These are phyloP conservation scores for Teleopsis dalmanni DNA, from an alignment of 1,140 invertebrate genomes.

Conservation along the genomic window DNA sequence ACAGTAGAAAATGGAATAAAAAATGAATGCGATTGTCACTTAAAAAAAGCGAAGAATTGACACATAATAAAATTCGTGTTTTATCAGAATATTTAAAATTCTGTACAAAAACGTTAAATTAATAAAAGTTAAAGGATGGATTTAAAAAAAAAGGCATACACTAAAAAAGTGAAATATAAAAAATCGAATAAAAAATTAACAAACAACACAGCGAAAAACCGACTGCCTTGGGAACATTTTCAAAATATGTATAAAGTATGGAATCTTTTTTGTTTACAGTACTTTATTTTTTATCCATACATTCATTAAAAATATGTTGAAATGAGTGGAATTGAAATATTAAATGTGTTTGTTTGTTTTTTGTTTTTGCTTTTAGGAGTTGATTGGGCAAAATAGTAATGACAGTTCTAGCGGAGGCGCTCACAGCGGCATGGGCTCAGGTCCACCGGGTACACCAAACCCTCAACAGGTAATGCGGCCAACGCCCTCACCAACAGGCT, in stretches of 20 bases:
- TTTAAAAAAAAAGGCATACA: background rate
- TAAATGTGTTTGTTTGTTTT: background rate
- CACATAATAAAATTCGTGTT: too few species aligned
- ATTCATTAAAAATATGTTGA: background rate
- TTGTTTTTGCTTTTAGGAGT: slow-evolving; percentile 58
- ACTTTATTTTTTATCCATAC: background rate
- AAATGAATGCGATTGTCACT: too few species aligned
- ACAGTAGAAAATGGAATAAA: too few species aligned
- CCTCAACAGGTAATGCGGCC: slow-evolving; percentile 66
- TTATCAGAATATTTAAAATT: too few species aligned
- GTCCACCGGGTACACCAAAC: slow-evolving; percentile 64
- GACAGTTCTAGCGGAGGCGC: slow-evolving; percentile 59
- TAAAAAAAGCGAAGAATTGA: too few species aligned
- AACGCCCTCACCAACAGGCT: slow-evolving; percentile 86
- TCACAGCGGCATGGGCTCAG: slow-evolving; percentile 65
- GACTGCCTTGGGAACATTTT: slow-evolving; percentile 16
- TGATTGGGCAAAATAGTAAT: slow-evolving; percentile 77
- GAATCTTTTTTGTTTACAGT: slow-evolving; percentile 1
- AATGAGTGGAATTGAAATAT: background rate
- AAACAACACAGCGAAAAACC: slow-evolving; percentile 11
- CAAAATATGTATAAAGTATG: slow-evolving; percentile 17
- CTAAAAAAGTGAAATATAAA: slow-evolving; percentile 6
- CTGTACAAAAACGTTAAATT: too few species aligned
- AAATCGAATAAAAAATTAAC: slow-evolving; percentile 1
- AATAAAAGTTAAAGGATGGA: background rate